Evolutionary conservation across 2,888 invertebrate species (phyloP), one percentile per base, ranked within the genome.

Genomic region (Cecidostiba fungosa): DNA sequence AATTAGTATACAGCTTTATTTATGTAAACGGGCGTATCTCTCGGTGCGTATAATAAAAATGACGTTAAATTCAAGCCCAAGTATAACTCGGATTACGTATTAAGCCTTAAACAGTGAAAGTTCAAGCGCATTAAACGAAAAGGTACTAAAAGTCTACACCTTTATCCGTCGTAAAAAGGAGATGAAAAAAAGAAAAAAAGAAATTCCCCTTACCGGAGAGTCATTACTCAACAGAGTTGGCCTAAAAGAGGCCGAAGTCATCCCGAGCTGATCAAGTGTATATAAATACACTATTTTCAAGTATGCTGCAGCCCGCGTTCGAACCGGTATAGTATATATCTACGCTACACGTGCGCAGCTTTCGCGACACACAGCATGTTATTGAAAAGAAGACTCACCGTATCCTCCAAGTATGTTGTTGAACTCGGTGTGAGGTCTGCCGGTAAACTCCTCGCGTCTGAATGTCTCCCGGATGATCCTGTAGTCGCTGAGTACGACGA

Each of bases 401-500:
- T 97, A 97, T 90, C 98, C 98, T 91, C 97, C 97, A 80, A 98
- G 94, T 81, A 98, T 97, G 91, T 96, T 96, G 95, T 96, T 97
- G 92, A 98, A 96, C 86, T 97, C 97, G 47, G 97, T 97, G 91
- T 96, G 96, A 85, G 98, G 98, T 84, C 98, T 95, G 84, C 97
- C 98, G 89, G 97, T 97, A 94, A 98, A 98, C 91, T 97, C 97
- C 91, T 97, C 97, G 79, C 96, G 96, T 23, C 97, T 95, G 93
- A 98, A 98, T 43, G 97, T 96, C 92, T 98, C 97, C 87, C 98
- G 95, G 91, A 98, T 98, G 92, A 96, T 95, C 92, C 96, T 96
- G 94, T 97, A 96, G 94, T 98, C 98, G 94, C 97, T 97, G 90
- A 98, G 95, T 84, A 98, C 97, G 80, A 98, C 96, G 14, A 97